Evolutionary conservation across 2,113 vertebrate genomes (phyloP).

Genomic region (Smithornis capensis): DNA sequence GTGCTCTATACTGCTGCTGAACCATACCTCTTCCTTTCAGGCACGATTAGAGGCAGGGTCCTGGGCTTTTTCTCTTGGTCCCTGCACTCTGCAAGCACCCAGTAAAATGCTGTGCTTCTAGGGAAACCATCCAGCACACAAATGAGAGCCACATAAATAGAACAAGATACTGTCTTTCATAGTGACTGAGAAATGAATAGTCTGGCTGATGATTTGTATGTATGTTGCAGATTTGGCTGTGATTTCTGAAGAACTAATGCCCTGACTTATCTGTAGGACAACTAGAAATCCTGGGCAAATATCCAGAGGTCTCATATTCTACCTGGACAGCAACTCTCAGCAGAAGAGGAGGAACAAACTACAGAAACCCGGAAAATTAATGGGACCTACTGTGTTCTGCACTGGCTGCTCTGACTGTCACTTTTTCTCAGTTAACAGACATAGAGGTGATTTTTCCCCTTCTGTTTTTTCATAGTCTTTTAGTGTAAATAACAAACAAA

Average conservation of each 20-base stretch:
- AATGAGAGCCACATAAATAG: neutral
- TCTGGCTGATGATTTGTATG: neutral
- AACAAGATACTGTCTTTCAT: neutral
- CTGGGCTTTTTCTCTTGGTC: neutral
- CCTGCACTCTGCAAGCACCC: neutral
- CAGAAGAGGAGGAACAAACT: neutral
- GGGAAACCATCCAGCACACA: neutral
- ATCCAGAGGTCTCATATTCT: neutral
- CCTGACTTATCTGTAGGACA: neutral
- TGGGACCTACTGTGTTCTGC: neutral
- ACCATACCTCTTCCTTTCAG: neutral
- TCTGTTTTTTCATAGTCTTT: neutral
- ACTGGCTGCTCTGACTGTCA: neutral
- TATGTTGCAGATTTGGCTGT: neutral
- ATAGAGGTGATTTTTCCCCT: neutral
- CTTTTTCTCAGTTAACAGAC: neutral
- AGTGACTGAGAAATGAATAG: neutral
- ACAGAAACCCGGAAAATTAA: neutral
- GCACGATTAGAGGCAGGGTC: neutral
- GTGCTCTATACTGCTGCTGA: neutral
- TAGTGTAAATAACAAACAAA: neutral
- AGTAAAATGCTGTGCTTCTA: neutral
- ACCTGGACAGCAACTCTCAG: neutral
- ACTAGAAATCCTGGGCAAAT: neutral
- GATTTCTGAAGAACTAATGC: neutral